These are phyloP conservation scores for Chromis chromis DNA, from an alignment of 2,797 vertebrate species.

Conservation along the genomic window DNA sequence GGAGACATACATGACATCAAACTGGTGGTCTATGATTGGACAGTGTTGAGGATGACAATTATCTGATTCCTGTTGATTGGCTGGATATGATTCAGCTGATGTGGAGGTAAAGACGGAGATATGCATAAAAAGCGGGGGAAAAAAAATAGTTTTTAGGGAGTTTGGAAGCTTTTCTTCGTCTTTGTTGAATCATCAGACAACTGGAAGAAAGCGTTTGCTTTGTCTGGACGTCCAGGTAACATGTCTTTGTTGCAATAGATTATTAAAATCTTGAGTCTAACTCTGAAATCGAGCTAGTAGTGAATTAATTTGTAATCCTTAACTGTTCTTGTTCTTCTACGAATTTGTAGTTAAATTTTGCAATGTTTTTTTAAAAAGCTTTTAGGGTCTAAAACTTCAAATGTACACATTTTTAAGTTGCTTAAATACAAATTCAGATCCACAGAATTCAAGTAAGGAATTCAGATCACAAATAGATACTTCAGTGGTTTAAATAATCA, in stretches of 20 bases:
- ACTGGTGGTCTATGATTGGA: background rate
- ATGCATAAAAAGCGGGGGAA: background rate
- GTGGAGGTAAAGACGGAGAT: background rate
- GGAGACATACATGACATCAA: background rate
- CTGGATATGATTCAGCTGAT: background rate
- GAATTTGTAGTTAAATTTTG: too few relatives aligned
- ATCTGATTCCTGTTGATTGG: slow-evolving; percentile 16
- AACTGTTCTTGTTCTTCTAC: too few relatives aligned
- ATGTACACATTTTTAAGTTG: too few relatives aligned
- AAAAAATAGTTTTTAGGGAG: fast-evolving
- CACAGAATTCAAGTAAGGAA: too few relatives aligned
- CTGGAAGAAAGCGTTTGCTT: background rate
- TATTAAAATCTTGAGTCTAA: background rate
- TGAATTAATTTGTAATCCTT: too few relatives aligned
- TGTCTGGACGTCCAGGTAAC: slow-evolving; percentile 22
- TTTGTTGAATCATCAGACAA: background rate
- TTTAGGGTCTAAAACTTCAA: too few relatives aligned
- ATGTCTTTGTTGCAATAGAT: slow-evolving; percentile 4
- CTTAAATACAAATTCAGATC: too few relatives aligned
- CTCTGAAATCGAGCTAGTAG: too few relatives aligned
- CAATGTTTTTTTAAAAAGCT: too few relatives aligned
- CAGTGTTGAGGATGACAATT: background rate
- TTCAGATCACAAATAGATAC: too few relatives aligned
- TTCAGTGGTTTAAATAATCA: too few relatives aligned
- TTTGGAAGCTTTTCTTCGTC: background rate